Base-by-base conservation (phyloP, 2,113 vertebrate genomes). In the Menura novaehollandiae region DNA sequence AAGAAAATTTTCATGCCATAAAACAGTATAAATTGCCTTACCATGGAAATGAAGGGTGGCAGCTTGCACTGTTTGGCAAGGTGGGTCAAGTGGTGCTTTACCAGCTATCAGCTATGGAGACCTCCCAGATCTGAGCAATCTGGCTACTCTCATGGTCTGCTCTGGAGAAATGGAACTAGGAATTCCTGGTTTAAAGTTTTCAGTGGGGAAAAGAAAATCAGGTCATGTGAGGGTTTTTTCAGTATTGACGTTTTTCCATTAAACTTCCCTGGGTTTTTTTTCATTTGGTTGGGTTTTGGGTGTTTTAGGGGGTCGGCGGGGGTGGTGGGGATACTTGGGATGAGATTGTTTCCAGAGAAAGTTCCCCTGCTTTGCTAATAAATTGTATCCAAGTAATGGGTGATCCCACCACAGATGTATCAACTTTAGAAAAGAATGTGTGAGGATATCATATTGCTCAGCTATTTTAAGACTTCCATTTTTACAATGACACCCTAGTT, bases 401-500 rank as follows among this genome's bases (percentile, higher is more conserved):
- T 44, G 55, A 91, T 85, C 37, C 59, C 72, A 91, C 30, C 71
- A 91, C 91, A 96, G 91, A 97, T 92, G 83, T 67, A 82, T 58
- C 58, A 90, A 22, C 53, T 93, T 95, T 82, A 93, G 89, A 96
- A 95, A 93, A 78, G 89, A 89, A 75, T 60, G 53, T 96, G 81
- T 78, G 71, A 89, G 69, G 63, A 74, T 91, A 95, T 92, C 64
- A 78, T 58, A 80, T 79, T 95, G 55, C 78, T 94, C 39, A 89
- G 53, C 47, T 98, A 96, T 97, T 97, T 97, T 94, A 94, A 96
- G 93, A 63, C 63, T 94, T 73, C 53, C 71, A 69, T 53, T 83
- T 86, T 94, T 94, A 96, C 85, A 96, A 95, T 97, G 44, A 72
- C 49, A 94, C 35, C 52, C 59, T 92, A 92, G 91, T 95, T 97